phyloP scores from a whole-genome alignment of 2,113 vertebrate genomes.

The Sander lucioperca region DNA sequence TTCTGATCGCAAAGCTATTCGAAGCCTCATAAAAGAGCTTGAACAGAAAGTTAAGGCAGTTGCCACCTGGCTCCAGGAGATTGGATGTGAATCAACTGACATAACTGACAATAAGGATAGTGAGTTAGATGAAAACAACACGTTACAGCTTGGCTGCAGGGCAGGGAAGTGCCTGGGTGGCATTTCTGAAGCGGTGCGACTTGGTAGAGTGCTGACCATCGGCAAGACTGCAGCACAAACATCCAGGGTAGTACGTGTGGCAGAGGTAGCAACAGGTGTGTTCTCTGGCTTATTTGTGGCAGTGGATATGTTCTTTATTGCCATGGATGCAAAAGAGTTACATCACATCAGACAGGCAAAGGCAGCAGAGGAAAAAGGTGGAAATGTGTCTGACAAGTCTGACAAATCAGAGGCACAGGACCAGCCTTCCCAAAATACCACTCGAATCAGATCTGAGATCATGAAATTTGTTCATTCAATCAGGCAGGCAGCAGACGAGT shows the following conservation, averaged over 20 bases:
- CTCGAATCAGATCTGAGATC: slow-evolving; percentile 36
- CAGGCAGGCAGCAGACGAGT: slow-evolving; percentile 7
- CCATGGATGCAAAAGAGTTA: slow-evolving; percentile 61
- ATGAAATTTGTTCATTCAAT: slow-evolving; percentile 50
- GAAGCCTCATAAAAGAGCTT: slow-evolving; percentile 46
- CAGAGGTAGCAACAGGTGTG: slow-evolving; percentile 23
- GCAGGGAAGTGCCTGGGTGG: slow-evolving; percentile 16
- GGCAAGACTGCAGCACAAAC: slow-evolving; percentile 19
- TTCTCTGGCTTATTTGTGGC: slow-evolving; percentile 34
- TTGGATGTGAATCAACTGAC: background rate
- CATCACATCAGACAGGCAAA: slow-evolving; percentile 36
- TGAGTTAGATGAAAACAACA: fast-evolving
- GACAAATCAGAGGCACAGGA: background rate
- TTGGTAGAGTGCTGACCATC: background rate
- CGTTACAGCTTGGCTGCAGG: background rate
- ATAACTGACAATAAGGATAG: fast-evolving
- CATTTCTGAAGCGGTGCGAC: slow-evolving; percentile 21
- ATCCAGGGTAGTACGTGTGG: slow-evolving; percentile 32
- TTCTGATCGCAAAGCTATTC: slow-evolving; percentile 43
- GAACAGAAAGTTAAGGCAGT: slow-evolving; percentile 36
- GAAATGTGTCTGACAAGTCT: background rate
- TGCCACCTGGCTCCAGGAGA: slow-evolving; percentile 23
- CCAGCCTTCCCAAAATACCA: background rate
- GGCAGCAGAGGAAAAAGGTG: too few species aligned
- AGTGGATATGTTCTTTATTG: slow-evolving; percentile 51